Evolutionary conservation across 1,140 invertebrate species (phyloP), one percentile per base, ranked within the genome.

Genomic region (Diachasmimorpha longicaudata): DNA sequence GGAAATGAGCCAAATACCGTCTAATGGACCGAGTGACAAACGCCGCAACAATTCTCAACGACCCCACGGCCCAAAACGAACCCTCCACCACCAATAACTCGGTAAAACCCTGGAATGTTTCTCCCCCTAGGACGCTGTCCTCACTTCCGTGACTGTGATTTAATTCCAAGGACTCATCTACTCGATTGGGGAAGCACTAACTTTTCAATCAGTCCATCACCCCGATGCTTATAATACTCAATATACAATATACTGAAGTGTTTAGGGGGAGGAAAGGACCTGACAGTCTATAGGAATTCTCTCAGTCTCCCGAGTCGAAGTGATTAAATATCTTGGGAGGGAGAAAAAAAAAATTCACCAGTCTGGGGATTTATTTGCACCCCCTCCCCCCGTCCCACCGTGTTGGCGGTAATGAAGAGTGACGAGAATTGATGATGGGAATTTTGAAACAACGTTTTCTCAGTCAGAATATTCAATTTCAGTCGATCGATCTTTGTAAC

Each of bases 131-230:
- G 68, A 70, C 6, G 31, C 46, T 63, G 63, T 44, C 52, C 70
- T 77, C 82, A 75, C 78, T 74, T 80, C 79, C 71, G 80, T 69
- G 73, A 77, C 77, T 63, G 80, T 85, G 85, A 86, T 86, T 86
- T 82, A 80, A 85, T 85, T 85, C 78, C 77, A 74, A 71, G 58
- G 83, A 82, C 80, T 82, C 83, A 83, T 86, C 84, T 83, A 83
- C 78, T 78, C 80, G 82, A 85, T 86, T 85, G 84, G 82, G 82
- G 81, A 79, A 80, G 82, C 80, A 79, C 83, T 85, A 85, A 86
- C 84, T 86, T 86, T 86, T 84, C 85, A 85, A 86, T 87, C 86
- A 86, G 79, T n/a, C 81, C 80, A 78, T 80, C 80, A 79, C 77
- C 79, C 74, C 44, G 78, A 74, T 74, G 77, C 76, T 78, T 72